Base-by-base conservation (phyloP, 64 coral and sea anemone genomes). In the Trachythela sp. region DNA sequence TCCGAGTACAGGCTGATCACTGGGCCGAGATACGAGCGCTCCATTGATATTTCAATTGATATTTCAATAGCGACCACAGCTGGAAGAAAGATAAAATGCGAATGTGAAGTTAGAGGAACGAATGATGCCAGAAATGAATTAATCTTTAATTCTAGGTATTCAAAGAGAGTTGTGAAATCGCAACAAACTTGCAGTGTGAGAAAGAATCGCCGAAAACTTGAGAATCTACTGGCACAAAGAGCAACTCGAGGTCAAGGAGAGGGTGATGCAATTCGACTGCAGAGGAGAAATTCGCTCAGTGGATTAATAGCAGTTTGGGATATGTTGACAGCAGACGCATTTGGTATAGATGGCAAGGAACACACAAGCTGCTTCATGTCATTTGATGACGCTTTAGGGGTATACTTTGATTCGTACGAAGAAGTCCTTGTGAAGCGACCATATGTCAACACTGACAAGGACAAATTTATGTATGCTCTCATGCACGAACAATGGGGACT, bases 341-440 rank as follows among this genome's bases (percentile, higher is more conserved):
- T 45, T 45, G 42, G 42, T 45, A 45, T 11, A 6, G 86, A 88
- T 68, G 58, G 86, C 0, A 49, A 70, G 86, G 86, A 88, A 26
- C n/a, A 88, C 22, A 68, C 58, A 67, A 88, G 49, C 30, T 88
- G 56, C 33, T 70, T 88, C 41, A 39, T 88, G 14, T 39, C 54
- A 36, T 88, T 88, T 88, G 36, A 88, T 26, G 58, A 88, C 39
- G 54, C 51, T 67, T 10, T 88, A 17, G 51, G 58, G 70, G 32
- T 39, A 17, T 88, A 34, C 20, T 88, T 22, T 70, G 36, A 88
- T 88, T 88, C 34, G 59, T 88, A 56, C 39, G 86, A 87, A 87
- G 54, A 88, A 39, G 33, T 13, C 8, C 20, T 39, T 20, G 50
- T 60, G 13, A 60, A 37, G 0, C 85, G 26, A 60, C 50, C 51